Conservation (phyloP, 2,888 invertebrate species). For the Oegoconia quadripuncta region DNA sequence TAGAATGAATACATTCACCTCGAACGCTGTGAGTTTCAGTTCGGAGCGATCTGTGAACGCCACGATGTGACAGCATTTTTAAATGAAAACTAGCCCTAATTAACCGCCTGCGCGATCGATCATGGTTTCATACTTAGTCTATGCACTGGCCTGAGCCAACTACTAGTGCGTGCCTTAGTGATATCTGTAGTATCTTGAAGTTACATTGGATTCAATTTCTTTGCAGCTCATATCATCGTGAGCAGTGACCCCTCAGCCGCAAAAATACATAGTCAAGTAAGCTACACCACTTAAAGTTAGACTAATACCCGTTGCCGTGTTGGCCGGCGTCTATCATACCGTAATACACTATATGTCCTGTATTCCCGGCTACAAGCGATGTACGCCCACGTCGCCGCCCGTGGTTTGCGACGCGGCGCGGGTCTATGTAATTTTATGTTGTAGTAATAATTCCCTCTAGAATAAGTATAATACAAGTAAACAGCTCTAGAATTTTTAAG, state of each 20-base stretch:
- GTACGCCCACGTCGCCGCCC: background rate
- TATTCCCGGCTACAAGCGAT: background rate
- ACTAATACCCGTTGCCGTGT: constrained; percentile 42
- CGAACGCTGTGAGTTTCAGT: too few species aligned
- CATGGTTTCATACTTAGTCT: too few species aligned
- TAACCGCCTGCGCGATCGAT: too few species aligned
- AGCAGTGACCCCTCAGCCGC: constrained; percentile 73
- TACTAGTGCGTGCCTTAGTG: too few species aligned
- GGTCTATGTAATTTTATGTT: constrained; percentile 61
- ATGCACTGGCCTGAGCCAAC: too few species aligned
- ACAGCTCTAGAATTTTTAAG: constrained; percentile 50
- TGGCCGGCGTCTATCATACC: constrained; percentile 4
- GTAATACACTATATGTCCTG: background rate
- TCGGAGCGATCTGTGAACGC: too few species aligned
- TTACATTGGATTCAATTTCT: too few species aligned
- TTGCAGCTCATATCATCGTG: constrained; percentile 78
- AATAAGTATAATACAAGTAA: constrained; percentile 60
- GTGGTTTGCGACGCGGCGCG: constrained; percentile 28
- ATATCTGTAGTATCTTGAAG: too few species aligned
- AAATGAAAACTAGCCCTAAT: too few species aligned
- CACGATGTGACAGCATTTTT: too few species aligned
- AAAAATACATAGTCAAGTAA: constrained; percentile 64
- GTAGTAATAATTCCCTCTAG: constrained; percentile 69
- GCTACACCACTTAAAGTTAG: constrained; percentile 64
- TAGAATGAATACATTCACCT: too few species aligned